Conservation (phyloP, 2,113 vertebrate genomes). For the Beaufortia kweichowensis region DNA sequence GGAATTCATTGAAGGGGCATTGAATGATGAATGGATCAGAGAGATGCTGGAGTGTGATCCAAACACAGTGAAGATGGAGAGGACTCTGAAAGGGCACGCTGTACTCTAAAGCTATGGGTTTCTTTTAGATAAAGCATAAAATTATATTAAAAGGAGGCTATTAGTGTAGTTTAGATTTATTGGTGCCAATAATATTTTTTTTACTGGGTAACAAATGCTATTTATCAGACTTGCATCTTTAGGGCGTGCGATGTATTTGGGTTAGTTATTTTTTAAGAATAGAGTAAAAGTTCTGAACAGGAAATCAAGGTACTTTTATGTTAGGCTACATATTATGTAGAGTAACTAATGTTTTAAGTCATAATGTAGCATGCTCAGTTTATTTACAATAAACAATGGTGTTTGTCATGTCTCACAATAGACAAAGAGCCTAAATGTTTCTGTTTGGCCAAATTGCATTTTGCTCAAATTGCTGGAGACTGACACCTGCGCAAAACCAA, state of each 20-base stretch:
- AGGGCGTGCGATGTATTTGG: no score
- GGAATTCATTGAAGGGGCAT: slow-evolving; percentile 73
- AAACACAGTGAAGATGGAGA: slow-evolving; percentile 67
- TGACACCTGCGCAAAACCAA: neutral
- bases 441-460: neutral
- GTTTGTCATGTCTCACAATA: neutral
- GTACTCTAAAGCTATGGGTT: slow-evolving; percentile 20
- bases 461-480: neutral
- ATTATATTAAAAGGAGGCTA: neutral
- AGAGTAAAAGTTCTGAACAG: no score
- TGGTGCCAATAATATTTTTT: no score
- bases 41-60: slow-evolving; percentile 77
- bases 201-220: no score
- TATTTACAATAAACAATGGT: neutral
- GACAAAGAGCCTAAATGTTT: neutral
- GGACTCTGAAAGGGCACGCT: slow-evolving; percentile 52
- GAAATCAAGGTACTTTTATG: neutral
- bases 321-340: neutral
- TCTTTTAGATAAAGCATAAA: neutral
- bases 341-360: neutral
- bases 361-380: neutral
- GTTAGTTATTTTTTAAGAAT: no score
- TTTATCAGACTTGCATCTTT: no score
- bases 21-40: slow-evolving; percentile 74
- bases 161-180: neutral